Base-by-base conservation (phyloP, 2,888 invertebrate genomes). In the Hyposoter didymator region DNA sequence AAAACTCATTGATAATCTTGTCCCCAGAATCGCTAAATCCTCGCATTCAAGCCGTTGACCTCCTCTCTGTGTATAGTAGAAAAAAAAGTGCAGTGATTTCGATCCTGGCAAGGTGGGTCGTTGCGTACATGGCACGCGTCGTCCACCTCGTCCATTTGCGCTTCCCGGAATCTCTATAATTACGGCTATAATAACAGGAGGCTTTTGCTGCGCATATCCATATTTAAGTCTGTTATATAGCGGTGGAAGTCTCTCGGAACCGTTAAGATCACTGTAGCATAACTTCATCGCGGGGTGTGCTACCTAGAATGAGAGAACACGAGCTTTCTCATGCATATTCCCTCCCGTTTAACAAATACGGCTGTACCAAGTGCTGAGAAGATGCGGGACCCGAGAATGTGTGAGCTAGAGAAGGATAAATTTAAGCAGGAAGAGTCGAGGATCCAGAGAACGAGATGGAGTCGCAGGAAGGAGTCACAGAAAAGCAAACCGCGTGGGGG, bases 251-350 rank as follows among this genome's bases (percentile, higher is more conserved):
- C 82, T 72, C 79, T 72, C 72, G 82, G 87, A 88, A 89, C 90
- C 90, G 90, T 93, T 92, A 92, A 93, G 92, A 91, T 91, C 91
- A 92, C 82, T 90, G 90, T 91, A 91, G 91, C 92, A 91, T 91
- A 92, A 92, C 91, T 92, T 90, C 84, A 28, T 17, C 59, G 59
- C 59, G 80, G 47, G 88, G 66, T 69, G 84, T 55, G 22, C 72
- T 39, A 69, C 17, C 59, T 59, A 47, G 47, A 72, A 49, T 28
- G 49, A 79, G 79, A 74, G 74, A 72, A 74, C 28, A 28, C 73
- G 45, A 85, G 85, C 86, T 88, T 84, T 89, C 93, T 93, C 93
- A 93, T 93, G 92, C 93, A 93, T 93, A 93, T 93, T 93, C 93
- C 91, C 89, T 79, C 80, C 87, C 89, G 90, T 89, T 90, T 90